Conservation (phyloP, 2,797 vertebrate genomes). For the Sebastes trivittatus region DNA sequence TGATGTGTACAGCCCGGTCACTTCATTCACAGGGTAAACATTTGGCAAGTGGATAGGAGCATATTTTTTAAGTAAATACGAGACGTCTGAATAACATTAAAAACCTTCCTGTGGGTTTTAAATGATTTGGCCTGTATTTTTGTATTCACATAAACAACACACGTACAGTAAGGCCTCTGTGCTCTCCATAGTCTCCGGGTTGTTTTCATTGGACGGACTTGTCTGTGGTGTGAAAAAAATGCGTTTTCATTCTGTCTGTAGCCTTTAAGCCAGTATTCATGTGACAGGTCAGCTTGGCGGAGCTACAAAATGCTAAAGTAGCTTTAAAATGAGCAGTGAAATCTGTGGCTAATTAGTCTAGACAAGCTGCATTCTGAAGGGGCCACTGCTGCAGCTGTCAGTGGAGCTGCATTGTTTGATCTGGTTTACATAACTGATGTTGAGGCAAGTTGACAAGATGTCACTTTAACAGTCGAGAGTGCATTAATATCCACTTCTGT, state of each 20-base stretch:
- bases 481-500: neutral
- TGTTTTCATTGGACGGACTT: constrained; percentile 59
- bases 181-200: constrained; percentile 18
- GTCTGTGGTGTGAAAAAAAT: constrained; percentile 23
- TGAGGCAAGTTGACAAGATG: neutral
- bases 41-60: constrained; percentile 48
- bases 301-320: constrained; percentile 40
- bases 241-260: constrained; percentile 29
- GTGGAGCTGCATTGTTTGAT: neutral
- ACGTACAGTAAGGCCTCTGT: constrained; percentile 55
- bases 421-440: neutral
- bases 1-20: constrained; percentile 67
- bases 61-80: constrained; percentile 64
- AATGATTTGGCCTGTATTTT: constrained; percentile 54
- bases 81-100: constrained; percentile 56
- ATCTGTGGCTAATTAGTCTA: constrained; percentile 48
- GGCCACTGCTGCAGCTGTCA: neutral
- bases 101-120: constrained; percentile 53
- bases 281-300: constrained; percentile 12
- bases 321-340: constrained; percentile 42
- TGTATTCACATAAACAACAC: constrained; percentile 49
- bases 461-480: neutral
- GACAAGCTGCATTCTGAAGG: constrained; percentile 22
- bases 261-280: constrained; percentile 6
- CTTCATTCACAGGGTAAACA: constrained; percentile 66